A percentile compares a stretch with the other conserved stretches of the same genome.
Conservation (phyloP, 2,113 vertebrate species). For the Psammodynastes pulverulentus region DNA sequence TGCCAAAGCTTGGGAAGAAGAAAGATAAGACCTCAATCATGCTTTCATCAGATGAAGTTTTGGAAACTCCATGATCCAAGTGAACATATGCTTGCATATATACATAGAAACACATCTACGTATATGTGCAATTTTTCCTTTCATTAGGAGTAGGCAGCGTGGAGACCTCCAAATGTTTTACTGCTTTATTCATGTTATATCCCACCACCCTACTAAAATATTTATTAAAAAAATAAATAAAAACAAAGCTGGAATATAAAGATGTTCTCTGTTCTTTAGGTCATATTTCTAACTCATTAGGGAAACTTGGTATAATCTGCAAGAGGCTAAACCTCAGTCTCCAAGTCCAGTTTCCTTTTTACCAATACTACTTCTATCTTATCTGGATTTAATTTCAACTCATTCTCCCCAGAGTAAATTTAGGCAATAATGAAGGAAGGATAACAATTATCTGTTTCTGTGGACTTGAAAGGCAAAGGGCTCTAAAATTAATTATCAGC, state of each 20-base stretch:
- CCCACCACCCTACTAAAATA: neutral
- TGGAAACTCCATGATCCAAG: neutral
- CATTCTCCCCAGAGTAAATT: neutral
- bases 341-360: neutral
- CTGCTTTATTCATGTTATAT: neutral
- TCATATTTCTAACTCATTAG: neutral
- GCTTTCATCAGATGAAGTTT: neutral
- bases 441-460: neutral
- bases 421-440: neutral
- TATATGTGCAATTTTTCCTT: neutral
- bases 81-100: neutral
- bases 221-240: neutral
- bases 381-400: neutral
- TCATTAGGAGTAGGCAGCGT: neutral
- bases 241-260: neutral
- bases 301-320: neutral
- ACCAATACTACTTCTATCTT: neutral
- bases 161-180: neutral
- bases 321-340: neutral
- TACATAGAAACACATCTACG: neutral
- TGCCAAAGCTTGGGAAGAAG: neutral
- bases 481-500: neutral
- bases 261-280: neutral
- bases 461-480: neutral
- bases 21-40: neutral